Percentiles rank a stretch among this genome's conserved stretches.
phyloP scores from a whole-genome alignment of 2,888 invertebrate species.

The Halocaridina rubra region DNA sequence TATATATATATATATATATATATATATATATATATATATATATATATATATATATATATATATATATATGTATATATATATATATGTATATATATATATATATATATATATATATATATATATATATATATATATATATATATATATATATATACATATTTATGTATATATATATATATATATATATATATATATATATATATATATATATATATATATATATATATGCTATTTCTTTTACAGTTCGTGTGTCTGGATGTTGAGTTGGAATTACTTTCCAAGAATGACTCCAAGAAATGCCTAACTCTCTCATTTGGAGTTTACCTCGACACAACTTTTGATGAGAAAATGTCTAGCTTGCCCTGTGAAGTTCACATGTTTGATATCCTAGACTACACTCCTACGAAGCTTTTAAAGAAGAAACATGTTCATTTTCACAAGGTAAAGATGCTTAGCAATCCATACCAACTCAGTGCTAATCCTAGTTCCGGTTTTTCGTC shows the following conservation, averaged over 20 bases:
- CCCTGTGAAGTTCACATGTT: constrained; percentile 37
- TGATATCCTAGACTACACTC: neutral
- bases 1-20: neutral
- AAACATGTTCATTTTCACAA: neutral
- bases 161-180: neutral
- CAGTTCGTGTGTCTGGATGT: constrained; percentile 21
- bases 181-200: neutral
- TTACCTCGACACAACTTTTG: neutral
- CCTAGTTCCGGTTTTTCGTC: no score
- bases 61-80: neutral
- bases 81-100: neutral
- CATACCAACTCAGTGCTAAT: no score
- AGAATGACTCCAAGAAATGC: neutral
- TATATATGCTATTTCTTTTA: no score
- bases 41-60: neutral
- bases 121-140: neutral
- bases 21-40: neutral
- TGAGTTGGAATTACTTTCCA: neutral
- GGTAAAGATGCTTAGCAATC: no score
- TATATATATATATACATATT: neutral
- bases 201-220: neutral
- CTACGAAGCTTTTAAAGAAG: neutral
- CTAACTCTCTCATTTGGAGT: constrained; percentile 29
- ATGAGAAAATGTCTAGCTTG: neutral
- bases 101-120: neutral